These are phyloP conservation scores for Silurus asotus DNA, from an alignment of 2,113 vertebrate genomes.

Conservation along the genomic window DNA sequence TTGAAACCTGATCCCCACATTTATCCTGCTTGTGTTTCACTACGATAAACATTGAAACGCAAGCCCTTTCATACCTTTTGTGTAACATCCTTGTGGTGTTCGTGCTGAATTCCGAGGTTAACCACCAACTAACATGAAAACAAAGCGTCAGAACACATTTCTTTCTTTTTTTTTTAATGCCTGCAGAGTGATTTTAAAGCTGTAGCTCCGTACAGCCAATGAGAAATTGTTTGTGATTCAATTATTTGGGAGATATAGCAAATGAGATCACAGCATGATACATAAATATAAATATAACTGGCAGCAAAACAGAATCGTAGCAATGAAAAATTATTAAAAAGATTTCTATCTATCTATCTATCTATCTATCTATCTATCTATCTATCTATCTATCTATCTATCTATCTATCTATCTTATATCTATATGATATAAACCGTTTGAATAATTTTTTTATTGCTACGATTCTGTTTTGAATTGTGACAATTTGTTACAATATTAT, in stretches of 20 bases:
- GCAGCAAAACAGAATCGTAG: no score
- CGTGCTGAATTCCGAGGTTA: conserved; percentile 4
- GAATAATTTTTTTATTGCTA: no score
- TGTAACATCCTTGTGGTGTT: conserved; percentile 36
- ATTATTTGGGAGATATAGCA: background rate
- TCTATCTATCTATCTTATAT: no score
- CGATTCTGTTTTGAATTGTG: no score
- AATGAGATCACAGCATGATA: background rate
- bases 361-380: no score
- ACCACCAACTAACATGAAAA: conserved; percentile 5
- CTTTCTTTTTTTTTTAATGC: background rate
- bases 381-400: no score
- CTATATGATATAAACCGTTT: no score
- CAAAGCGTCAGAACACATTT: background rate
- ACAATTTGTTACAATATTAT: no score
- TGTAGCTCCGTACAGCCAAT: background rate
- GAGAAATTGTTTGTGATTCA: background rate
- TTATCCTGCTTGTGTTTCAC: conserved; percentile 43
- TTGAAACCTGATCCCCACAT: conserved; percentile 34
- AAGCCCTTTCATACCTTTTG: conserved; percentile 18
- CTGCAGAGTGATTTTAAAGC: no score
- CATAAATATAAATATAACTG: no score
- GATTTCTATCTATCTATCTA: no score
- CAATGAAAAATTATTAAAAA: no score
- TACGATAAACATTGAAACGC: conserved; percentile 41